A percentile compares a stretch with the other conserved stretches of the same genome.
Conservation (phyloP, 2,113 vertebrate species). For the Mormoops blainvillei region DNA sequence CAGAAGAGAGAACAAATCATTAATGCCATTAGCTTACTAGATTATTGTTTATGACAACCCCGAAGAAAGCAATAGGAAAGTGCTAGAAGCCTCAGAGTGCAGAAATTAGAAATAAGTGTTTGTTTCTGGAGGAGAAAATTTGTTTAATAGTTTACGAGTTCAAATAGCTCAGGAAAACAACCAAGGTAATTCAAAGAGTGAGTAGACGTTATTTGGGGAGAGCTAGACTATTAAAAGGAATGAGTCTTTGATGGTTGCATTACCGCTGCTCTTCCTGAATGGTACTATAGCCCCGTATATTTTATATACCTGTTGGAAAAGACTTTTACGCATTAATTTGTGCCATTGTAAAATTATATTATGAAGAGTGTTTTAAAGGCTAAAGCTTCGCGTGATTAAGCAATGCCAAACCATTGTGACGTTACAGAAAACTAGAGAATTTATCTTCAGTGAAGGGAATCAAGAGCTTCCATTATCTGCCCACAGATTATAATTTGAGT, state of each 20-base stretch:
- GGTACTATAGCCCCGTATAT: background rate
- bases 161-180: background rate
- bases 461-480: background rate
- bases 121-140: background rate
- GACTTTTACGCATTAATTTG: constrained; percentile 31
- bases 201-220: background rate
- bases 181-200: constrained; percentile 31
- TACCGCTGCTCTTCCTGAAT: background rate
- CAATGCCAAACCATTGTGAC: background rate
- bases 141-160: background rate
- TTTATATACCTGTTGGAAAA: constrained; percentile 47
- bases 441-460: background rate
- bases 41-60: background rate
- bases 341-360: constrained; percentile 31
- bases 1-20: constrained; percentile 21
- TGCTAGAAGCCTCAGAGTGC: background rate
- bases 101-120: constrained; percentile 13
- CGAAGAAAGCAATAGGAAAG: background rate
- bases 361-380: background rate
- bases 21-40: background rate
- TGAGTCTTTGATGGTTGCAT: constrained; percentile 35
- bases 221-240: background rate
- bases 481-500: background rate
- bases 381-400: constrained; percentile 16
- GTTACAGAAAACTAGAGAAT: background rate